These are phyloP conservation scores for Gasterosteus nipponicus DNA, from an alignment of 2,113 vertebrate genomes.

Conservation along the genomic window DNA sequence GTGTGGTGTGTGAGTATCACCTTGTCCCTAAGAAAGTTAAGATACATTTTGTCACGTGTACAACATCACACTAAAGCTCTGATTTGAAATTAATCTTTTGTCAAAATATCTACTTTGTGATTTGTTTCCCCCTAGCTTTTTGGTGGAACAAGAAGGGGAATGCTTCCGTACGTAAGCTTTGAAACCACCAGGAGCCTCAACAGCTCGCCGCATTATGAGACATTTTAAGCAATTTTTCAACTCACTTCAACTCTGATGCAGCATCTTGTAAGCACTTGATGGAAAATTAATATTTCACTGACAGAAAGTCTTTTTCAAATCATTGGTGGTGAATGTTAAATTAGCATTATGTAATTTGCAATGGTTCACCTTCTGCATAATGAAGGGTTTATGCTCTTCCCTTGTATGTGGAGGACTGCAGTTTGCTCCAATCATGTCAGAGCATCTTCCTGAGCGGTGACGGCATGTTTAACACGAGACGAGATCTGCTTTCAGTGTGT, in stretches of 20 bases:
- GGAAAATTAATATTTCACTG: constrained; percentile 22
- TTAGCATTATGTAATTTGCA: constrained; percentile 26
- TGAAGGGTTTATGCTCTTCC: constrained; percentile 23
- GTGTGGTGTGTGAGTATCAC: too few species aligned
- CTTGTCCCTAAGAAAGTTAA: too few species aligned
- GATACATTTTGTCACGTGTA: too few species aligned
- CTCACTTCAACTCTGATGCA: background rate
- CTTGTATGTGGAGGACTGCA: constrained; percentile 2
- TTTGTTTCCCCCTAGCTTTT: too few species aligned
- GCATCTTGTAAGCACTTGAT: background rate
- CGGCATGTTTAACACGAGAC: background rate
- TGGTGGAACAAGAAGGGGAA: too few species aligned
- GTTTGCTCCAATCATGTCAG: constrained; percentile 17
- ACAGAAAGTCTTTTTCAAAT: constrained; percentile 26
- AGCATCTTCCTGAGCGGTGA: background rate
- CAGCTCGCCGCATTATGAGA: background rate
- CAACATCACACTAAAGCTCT: too few species aligned
- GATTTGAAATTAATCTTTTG: too few species aligned
- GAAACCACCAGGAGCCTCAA: background rate
- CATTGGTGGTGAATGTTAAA: constrained; percentile 38
- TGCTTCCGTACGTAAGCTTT: too few species aligned
- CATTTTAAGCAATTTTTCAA: constrained; percentile 18
- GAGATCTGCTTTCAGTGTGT: background rate
- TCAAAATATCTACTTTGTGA: too few species aligned
- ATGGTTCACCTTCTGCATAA: constrained; percentile 32